These are phyloP conservation scores for Patagioenas fasciata DNA, from an alignment of 2,113 vertebrate genomes.

Conservation along the genomic window DNA sequence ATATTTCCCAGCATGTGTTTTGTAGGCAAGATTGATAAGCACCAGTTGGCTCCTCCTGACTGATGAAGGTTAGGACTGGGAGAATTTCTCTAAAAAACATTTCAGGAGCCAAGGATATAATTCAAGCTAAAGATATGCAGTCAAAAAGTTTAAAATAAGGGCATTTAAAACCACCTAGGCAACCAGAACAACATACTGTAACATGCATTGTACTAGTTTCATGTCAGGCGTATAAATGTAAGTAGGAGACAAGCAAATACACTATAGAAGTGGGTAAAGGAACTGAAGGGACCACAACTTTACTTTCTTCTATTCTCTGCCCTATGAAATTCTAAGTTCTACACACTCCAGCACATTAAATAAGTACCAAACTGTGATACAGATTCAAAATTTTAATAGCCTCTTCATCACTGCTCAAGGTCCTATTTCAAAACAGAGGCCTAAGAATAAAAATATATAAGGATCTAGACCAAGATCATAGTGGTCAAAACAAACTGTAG, in stretches of 20 bases:
- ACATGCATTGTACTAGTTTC: accelerated
- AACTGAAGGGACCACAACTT: neutral
- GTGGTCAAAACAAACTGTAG: neutral
- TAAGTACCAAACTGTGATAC: neutral
- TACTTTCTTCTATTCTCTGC: neutral
- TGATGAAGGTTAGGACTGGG: neutral
- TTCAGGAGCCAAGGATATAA: neutral
- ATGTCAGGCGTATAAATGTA: too few relatives aligned
- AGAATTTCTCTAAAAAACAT: neutral
- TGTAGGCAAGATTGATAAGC: neutral
- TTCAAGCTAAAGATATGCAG: neutral
- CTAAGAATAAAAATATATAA: neutral
- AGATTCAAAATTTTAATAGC: neutral
- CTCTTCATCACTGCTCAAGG: neutral
- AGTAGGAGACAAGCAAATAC: neutral
- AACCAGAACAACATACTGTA: neutral
- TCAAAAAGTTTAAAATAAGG: neutral
- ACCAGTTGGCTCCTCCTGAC: neutral
- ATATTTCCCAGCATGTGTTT: neutral
- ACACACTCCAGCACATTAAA: neutral
- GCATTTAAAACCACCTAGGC: neutral
- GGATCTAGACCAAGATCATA: accelerated
- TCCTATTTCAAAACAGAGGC: neutral
- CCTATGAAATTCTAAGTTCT: neutral
- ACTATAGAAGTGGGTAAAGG: neutral